Evolutionary conservation across 2,797 vertebrate genomes (phyloP).

Genomic region (Bovichtus variegatus): DNA sequence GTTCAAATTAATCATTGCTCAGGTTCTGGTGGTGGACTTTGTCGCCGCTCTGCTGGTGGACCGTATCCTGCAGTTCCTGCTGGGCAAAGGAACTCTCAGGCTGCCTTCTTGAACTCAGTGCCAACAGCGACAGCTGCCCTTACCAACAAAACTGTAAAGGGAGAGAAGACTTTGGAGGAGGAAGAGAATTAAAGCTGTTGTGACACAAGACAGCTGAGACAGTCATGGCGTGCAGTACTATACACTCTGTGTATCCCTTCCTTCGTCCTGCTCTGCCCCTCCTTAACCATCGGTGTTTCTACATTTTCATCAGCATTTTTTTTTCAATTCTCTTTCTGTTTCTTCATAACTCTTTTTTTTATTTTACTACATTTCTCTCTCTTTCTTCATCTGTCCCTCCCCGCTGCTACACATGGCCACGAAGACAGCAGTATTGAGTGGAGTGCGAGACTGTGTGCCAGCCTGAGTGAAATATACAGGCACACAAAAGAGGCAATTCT

Average conservation of each 20-base stretch:
- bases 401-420: slow-evolving; percentile 80
- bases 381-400: slow-evolving; percentile 58
- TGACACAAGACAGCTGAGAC: slow-evolving; percentile 68
- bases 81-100: slow-evolving; percentile 93
- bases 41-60: slow-evolving; percentile 90
- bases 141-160: slow-evolving; percentile 81
- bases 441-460: slow-evolving; percentile 77
- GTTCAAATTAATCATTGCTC: slow-evolving; percentile 95
- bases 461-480: slow-evolving; percentile 66
- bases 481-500: slow-evolving; percentile 82
- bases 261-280: slow-evolving; percentile 44
- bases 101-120: slow-evolving; percentile 93
- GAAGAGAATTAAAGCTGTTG: slow-evolving; percentile 64
- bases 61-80: slow-evolving; percentile 91
- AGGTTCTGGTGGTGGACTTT: slow-evolving; percentile 94
- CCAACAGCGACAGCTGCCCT: slow-evolving; percentile 80
- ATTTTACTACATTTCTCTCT: slow-evolving; percentile 43
- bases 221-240: slow-evolving; percentile 76
- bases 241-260: slow-evolving; percentile 73
- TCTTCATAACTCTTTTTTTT: slow-evolving; percentile 47
- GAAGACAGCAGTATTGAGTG: slow-evolving; percentile 89
- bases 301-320: slow-evolving; percentile 47
- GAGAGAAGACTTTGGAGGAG: slow-evolving; percentile 67
- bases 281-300: slow-evolving; percentile 47
- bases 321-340: slow-evolving; percentile 44